Evolutionary conservation across 2,113 vertebrate genomes (phyloP), one percentile per base, ranked within the genome.

Genomic region (Oryzias melastigma): DNA sequence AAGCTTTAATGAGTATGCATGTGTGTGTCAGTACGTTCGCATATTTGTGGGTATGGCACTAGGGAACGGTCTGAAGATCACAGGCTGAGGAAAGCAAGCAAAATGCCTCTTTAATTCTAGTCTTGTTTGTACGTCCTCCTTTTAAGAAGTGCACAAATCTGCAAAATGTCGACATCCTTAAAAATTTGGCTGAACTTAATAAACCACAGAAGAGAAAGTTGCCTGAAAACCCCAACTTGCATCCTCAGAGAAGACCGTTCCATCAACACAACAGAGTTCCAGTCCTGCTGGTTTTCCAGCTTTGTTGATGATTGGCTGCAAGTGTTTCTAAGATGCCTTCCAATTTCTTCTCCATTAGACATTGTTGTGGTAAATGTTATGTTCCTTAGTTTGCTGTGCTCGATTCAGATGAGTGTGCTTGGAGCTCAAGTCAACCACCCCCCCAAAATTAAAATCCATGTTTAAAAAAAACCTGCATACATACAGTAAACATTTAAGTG

Each of bases 21-120:
- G 43, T 45, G 16, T 58, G 18, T 58, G 40, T 60, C 27, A 7
- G 18, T 43, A 25, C 18, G 52, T 56, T 35, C 10, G 2, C 35
- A 35, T 35, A 35, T 35, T 35, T 35, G 45, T 59, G 42, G 29
- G 44, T 27, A 29, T 13, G 17, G 16, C 0, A 1, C 42, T 17
- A 8, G n/a, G 65, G 66, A 69, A 59, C 49, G 44, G 63, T 78
- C 58, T 65, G 58, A 41, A 78, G 81, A 86, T 81, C 80, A 82
- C 58, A 78, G 71, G 66, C 67, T 7, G 52, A 59, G 67, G 58
- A 68, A 77, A 42, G 40, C 68, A 59, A 78, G 82, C 59, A 77
- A 86, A 88, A 86, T 47, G 42, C 68, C 80, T 88, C 71, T 80
- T 86, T 91, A 82, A 89, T 87, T 84, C 44, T 22, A 5, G 46